A percentile compares a stretch with the other conserved stretches of the same genome.
Conservation (phyloP, 2,888 invertebrate species). For the Limnephilus auricula region DNA sequence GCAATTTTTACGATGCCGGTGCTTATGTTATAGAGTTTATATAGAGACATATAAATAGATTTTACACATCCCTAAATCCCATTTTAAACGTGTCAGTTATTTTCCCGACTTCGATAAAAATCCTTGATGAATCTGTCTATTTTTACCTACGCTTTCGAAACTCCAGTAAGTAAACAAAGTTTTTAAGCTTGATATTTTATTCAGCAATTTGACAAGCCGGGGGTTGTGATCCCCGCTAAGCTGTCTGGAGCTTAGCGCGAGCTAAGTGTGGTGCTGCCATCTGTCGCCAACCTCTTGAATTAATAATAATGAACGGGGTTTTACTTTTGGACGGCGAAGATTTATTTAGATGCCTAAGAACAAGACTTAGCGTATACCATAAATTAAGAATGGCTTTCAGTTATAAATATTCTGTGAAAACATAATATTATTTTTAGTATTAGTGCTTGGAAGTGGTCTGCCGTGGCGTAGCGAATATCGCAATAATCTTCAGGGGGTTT, state of each 20-base stretch:
- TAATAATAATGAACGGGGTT: slow-evolving; percentile 55
- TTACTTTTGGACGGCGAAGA: slow-evolving; percentile 37
- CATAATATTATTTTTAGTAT: neutral
- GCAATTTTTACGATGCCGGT: no score
- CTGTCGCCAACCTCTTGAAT: slow-evolving; percentile 53
- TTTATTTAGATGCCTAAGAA: slow-evolving; percentile 8
- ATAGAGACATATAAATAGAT: no score
- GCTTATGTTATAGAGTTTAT: no score
- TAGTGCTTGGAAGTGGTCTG: neutral
- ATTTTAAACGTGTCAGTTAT: neutral
- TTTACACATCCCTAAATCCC: neutral
- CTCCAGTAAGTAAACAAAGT: slow-evolving; percentile 7
- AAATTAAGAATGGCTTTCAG: slow-evolving; percentile 12
- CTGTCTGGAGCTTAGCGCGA: slow-evolving; percentile 26
- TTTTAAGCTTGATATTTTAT: slow-evolving; percentile 50
- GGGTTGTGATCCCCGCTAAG: slow-evolving; percentile 54
- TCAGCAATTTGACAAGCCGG: slow-evolving; percentile 27
- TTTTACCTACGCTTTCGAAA: neutral
- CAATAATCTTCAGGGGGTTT: no score
- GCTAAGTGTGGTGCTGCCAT: slow-evolving; percentile 50
- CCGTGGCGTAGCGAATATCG: neutral
- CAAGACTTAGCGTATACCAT: slow-evolving; percentile 2
- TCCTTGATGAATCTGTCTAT: neutral
- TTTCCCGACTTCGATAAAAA: neutral
- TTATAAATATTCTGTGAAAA: neutral